Percentiles rank a stretch among this genome's conserved stretches.
Evolutionary conservation across 1,140 invertebrate genomes (phyloP).

Genomic region (Heliconius himera): DNA sequence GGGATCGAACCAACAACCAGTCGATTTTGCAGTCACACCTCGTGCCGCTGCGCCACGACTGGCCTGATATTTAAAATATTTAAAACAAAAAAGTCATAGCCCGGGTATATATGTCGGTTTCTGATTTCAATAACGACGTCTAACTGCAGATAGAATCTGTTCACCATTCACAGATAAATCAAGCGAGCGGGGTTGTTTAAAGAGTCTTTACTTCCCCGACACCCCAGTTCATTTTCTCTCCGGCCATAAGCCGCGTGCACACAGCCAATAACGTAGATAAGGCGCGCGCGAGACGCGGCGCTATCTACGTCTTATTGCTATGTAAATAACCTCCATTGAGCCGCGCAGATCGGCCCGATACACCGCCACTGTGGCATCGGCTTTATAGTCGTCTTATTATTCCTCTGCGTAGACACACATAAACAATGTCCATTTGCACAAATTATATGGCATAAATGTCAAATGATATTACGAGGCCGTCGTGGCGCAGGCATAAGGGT

Average conservation of each 20-base stretch:
- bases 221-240: conserved; percentile 71
- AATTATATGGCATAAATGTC: conserved; percentile 24
- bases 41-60: too few relatives aligned
- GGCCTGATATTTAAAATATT: too few relatives aligned
- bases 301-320: conserved; percentile 77
- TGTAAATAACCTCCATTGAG: conserved; percentile 78
- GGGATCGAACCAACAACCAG: too few relatives aligned
- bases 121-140: conserved; percentile 40
- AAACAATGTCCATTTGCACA: conserved; percentile 44
- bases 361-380: conserved; percentile 66
- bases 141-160: conserved; percentile 27
- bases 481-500: too few relatives aligned
- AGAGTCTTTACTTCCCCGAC: conserved; percentile 65
- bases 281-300: conserved; percentile 52
- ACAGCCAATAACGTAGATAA: conserved; percentile 74
- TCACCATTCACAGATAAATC: conserved; percentile 59
- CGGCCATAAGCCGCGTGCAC: conserved; percentile 72
- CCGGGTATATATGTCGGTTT: conserved; percentile 34
- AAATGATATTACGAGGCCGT: conserved; percentile 11
- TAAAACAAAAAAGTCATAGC: too few relatives aligned
- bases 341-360: conserved; percentile 64
- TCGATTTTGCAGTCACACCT: too few relatives aligned
- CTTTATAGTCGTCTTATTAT: conserved; percentile 71
- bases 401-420: conserved; percentile 46
- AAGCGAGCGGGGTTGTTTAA: conserved; percentile 58